Evolutionary conservation across 1,140 invertebrate genomes (phyloP).

Genomic region (Rhagoletis pomonella): DNA sequence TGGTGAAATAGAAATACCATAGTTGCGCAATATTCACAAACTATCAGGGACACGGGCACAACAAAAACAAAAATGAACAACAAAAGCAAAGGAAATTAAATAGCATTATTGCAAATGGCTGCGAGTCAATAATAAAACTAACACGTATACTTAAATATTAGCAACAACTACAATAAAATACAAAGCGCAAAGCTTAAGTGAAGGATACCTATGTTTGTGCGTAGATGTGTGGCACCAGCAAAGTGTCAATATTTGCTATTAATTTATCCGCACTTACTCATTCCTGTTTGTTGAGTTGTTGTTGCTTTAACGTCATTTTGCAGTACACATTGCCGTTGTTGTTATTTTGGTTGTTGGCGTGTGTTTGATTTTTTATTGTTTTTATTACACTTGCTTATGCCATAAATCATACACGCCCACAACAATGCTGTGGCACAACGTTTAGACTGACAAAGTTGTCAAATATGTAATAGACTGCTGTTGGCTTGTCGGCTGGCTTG

Average conservation of each 20-base stretch:
- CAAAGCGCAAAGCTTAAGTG: background rate
- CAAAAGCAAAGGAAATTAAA: background rate
- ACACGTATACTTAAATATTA: background rate
- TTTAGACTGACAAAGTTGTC: too few relatives aligned
- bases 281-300: constrained; percentile 4
- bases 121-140: constrained; percentile 14
- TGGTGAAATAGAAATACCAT: constrained; percentile 29
- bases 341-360: too few relatives aligned
- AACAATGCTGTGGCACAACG: too few relatives aligned
- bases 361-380: too few relatives aligned
- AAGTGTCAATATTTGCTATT: constrained; percentile 47
- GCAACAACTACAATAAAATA: background rate
- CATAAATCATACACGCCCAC: too few relatives aligned
- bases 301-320: too few relatives aligned
- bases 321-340: too few relatives aligned
- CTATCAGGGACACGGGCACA: background rate
- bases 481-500: too few relatives aligned
- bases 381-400: too few relatives aligned
- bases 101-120: background rate
- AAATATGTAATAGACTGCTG: too few relatives aligned
- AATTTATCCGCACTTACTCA: constrained; percentile 45
- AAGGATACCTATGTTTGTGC: background rate
- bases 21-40: background rate
- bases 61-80: constrained; percentile 10
- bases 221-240: background rate